Evolutionary conservation across 2,888 invertebrate genomes (phyloP).

Genomic region (Brachynemurus nebulosus): DNA sequence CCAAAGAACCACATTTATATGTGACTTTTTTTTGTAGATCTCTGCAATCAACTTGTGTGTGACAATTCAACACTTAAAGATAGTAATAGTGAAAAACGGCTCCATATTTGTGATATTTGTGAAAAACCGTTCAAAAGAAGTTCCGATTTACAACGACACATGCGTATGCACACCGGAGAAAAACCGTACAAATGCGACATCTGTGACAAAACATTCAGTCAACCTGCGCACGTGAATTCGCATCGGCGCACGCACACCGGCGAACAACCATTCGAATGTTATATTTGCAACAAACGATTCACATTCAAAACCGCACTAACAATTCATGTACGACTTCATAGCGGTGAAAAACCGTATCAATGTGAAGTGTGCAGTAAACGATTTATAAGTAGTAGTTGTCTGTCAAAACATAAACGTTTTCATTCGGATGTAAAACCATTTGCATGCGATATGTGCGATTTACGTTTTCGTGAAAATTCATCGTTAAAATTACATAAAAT

Average conservation of each 20-base stretch:
- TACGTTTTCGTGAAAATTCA: not conserved
- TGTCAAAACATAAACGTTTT: not conserved
- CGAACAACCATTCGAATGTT: not conserved
- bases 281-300: not conserved
- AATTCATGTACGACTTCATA: not conserved
- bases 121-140: not conserved
- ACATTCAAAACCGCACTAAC: not conserved
- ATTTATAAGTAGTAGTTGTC: not conserved
- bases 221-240: not conserved
- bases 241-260: not conserved
- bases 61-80: constrained; percentile 2
- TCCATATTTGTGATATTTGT: constrained; percentile 1
- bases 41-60: constrained; percentile 6
- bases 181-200: not conserved
- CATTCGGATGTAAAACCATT: not conserved
- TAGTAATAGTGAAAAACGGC: not conserved
- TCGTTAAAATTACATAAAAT: constrained; percentile 1
- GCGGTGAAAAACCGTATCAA: not conserved
- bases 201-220: not conserved
- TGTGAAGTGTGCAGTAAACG: not conserved
- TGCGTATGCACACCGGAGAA: not conserved
- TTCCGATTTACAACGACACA: not conserved
- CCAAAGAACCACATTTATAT: not conserved
- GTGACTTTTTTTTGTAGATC: constrained; percentile 5
- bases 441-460: not conserved